Evolutionary conservation across 2,797 vertebrate species (phyloP), one percentile per base, ranked within the genome.

Genomic region (Balearica regulorum): DNA sequence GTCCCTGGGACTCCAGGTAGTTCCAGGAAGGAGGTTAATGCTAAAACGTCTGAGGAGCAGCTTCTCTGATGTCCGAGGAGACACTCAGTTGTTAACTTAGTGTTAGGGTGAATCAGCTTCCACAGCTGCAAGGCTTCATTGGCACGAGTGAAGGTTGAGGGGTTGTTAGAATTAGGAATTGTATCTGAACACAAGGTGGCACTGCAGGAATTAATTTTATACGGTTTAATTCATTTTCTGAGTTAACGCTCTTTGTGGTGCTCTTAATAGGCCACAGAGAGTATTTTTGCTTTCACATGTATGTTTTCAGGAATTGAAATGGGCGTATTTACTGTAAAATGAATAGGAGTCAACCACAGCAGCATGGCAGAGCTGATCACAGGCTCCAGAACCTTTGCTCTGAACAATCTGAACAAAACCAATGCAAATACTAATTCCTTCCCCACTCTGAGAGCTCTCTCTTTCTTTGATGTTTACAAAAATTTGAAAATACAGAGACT

Each of bases 141-240:
- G 44, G 8, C 49, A 55, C 20, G 53, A 69, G 60, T 44, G n/a
- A 55, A 72, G 4, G 16, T 20, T 17, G 21, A 78, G 43, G 15
- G 4, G 2, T 48, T 89, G 35, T 53, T 65, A 44, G 72, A 28
- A 28, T 60, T 87, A 53, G 25, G 65, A 78, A 53, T 66, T 37
- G 11, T 66, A 31, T 91, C 51, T 94, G 91, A 94, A 95, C 97
- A 97, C 96, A 94, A 95, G 97, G 49, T 97, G 97, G 96, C 97
- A 95, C 71, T 96, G 88, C 54, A 94, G 73, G 95, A 93, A 96
- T 60, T 85, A 29, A 48, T 82, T 64, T 93, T 44, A 11, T 64
- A 49, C 11, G 4, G 44, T 71, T 83, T 60, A 83, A 75, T 86
- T 90, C 3, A 22, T 91, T 64, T 68, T 87, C 87, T 75, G 64